Evolutionary conservation across 2,888 invertebrate genomes (phyloP).

Genomic region (Anorthoa munda): DNA sequence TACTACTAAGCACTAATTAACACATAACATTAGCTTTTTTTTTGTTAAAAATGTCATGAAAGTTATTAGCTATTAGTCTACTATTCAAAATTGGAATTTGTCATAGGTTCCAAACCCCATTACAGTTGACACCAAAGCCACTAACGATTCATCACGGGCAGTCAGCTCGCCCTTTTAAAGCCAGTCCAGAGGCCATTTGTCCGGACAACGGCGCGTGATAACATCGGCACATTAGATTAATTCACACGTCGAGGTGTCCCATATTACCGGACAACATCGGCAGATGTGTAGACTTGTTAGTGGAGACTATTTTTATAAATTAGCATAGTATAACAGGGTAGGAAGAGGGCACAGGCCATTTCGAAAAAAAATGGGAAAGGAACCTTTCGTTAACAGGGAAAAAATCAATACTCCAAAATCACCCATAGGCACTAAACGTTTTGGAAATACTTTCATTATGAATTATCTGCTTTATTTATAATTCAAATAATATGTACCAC

Average conservation of each 20-base stretch:
- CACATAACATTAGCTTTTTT: not conserved
- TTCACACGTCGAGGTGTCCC: slow-evolving; percentile 51
- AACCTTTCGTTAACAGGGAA: no score
- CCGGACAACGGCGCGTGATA: slow-evolving; percentile 38
- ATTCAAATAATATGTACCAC: no score
- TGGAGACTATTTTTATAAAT: slow-evolving; percentile 24
- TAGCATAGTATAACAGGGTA: slow-evolving; percentile 26
- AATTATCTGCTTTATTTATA: no score
- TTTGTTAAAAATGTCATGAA: not conserved
- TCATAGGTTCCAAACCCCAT: slow-evolving; percentile 49
- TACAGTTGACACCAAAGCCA: slow-evolving; percentile 28
- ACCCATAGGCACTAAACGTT: no score
- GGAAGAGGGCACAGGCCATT: no score
- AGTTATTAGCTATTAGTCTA: slow-evolving; percentile 5
- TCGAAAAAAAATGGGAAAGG: no score
- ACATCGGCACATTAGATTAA: slow-evolving; percentile 59
- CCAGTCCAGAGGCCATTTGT: slow-evolving; percentile 56
- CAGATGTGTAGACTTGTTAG: slow-evolving; percentile 47
- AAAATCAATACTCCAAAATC: no score
- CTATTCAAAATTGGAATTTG: slow-evolving; percentile 24
- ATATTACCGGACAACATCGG: slow-evolving; percentile 3
- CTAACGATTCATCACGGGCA: slow-evolving; percentile 48
- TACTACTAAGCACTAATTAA: no score
- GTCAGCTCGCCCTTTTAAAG: slow-evolving; percentile 39
- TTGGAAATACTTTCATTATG: no score